Evolutionary conservation across 1,140 invertebrate genomes (phyloP).

Genomic region (Drosophila pruinosa): DNA sequence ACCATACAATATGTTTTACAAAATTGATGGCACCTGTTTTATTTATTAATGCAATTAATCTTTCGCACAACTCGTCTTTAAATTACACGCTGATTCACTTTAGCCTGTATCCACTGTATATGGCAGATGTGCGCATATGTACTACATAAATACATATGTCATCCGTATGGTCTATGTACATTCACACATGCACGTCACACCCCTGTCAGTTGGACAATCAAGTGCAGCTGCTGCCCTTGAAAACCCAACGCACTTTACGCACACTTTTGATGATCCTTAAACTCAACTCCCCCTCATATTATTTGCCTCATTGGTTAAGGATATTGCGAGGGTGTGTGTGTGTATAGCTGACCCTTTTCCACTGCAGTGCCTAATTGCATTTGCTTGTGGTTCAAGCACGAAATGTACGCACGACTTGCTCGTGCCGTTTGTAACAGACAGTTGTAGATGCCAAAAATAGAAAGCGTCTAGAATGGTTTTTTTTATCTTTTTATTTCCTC

Average conservation of each 20-base stretch:
- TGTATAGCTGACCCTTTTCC: not conserved
- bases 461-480: not conserved
- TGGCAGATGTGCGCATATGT: constrained; percentile 14
- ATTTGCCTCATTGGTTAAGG: constrained; percentile 14
- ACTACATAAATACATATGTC: too few relatives aligned
- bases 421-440: too few relatives aligned
- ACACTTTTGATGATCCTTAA: constrained; percentile 25
- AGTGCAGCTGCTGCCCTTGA: constrained; percentile 62
- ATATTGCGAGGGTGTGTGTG: constrained; percentile 10
- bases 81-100: not conserved
- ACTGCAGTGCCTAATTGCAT: not conserved
- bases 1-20: too few relatives aligned
- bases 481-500: not conserved
- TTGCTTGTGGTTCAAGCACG: not conserved
- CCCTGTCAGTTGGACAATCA: constrained; percentile 20
- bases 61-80: not conserved
- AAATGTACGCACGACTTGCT: not conserved
- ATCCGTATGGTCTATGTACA: not conserved
- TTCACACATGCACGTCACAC: not conserved
- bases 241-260: constrained; percentile 67
- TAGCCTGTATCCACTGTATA: not conserved
- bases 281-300: not conserved
- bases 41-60: not conserved
- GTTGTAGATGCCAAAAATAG: not conserved
- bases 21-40: not conserved